Evolutionary conservation across 2,888 invertebrate genomes (phyloP).

Genomic region (Drosophila atripex): DNA sequence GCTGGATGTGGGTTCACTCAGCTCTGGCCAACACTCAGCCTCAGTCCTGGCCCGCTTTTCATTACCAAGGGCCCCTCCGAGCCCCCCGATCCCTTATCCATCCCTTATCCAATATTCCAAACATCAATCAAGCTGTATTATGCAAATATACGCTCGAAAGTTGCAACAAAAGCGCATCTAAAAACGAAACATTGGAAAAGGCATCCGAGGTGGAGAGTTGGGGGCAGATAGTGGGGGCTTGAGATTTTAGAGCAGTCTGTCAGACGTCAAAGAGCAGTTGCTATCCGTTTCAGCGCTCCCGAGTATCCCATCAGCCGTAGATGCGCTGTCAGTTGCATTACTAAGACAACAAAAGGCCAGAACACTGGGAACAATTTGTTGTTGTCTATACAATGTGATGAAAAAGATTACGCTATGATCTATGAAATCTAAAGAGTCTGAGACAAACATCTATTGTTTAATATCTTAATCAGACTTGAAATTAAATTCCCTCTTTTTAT

Average conservation of each 20-base stretch:
- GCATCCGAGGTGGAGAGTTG: neutral
- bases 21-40: constrained; percentile 31
- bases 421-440: no score
- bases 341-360: constrained; percentile 41
- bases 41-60: constrained; percentile 66
- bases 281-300: constrained; percentile 39
- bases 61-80: constrained; percentile 59
- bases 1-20: constrained; percentile 6
- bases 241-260: constrained; percentile 50
- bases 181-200: constrained; percentile 20
- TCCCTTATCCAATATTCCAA: constrained; percentile 35
- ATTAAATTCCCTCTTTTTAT: no score
- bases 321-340: constrained; percentile 51
- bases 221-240: constrained; percentile 8
- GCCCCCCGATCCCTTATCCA: neutral
- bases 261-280: constrained; percentile 55
- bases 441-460: no score
- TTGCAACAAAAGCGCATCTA: constrained; percentile 74
- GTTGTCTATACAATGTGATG: no score
- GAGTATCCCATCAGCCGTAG: constrained; percentile 37
- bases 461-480: no score
- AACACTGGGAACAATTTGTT: neutral
- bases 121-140: constrained; percentile 75
- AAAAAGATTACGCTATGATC: no score
- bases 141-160: constrained; percentile 73